A percentile compares a stretch with the other conserved stretches of the same genome.
Conservation (phyloP, 2,888 invertebrate species). For the Pandemis cinnamomeana region DNA sequence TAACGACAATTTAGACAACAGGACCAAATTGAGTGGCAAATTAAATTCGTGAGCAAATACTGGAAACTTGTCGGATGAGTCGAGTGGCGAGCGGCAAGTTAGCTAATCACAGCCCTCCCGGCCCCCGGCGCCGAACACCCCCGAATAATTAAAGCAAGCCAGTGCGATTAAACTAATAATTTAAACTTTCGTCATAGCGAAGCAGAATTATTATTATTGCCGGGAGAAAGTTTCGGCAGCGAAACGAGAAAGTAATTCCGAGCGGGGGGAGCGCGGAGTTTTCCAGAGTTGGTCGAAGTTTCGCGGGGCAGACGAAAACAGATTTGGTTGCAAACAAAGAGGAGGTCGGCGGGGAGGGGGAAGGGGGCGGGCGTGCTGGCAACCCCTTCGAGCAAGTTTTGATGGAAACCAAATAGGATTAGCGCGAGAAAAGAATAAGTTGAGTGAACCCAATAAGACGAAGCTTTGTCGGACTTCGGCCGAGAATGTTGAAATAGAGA, state of each 20-base stretch:
- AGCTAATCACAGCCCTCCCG: slow-evolving; percentile 59
- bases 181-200: slow-evolving; percentile 81
- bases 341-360: slow-evolving; percentile 50
- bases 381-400: slow-evolving; percentile 78
- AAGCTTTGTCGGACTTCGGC: slow-evolving; percentile 52
- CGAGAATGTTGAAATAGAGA: slow-evolving; percentile 19
- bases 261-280: slow-evolving; percentile 55
- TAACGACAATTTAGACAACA: slow-evolving; percentile 55
- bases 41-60: slow-evolving; percentile 66
- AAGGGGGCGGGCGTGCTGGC: slow-evolving; percentile 47
- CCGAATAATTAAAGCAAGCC: slow-evolving; percentile 75
- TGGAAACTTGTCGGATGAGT: slow-evolving; percentile 55
- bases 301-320: slow-evolving; percentile 77
- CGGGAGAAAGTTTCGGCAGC: slow-evolving; percentile 69
- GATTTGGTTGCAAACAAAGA: slow-evolving; percentile 80
- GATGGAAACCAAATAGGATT: slow-evolving; percentile 83
- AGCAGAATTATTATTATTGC: slow-evolving; percentile 81
- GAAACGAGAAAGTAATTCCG: slow-evolving; percentile 81
- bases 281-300: slow-evolving; percentile 74
- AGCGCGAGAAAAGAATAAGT: slow-evolving; percentile 77
- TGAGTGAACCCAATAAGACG: slow-evolving; percentile 65
- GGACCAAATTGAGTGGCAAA: slow-evolving; percentile 61
- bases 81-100: slow-evolving; percentile 56
- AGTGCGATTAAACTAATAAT: slow-evolving; percentile 82
- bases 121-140: slow-evolving; percentile 42